Evolutionary conservation across 2,888 invertebrate species (phyloP), one percentile per base, ranked within the genome.

Genomic region (Acleris literana): DNA sequence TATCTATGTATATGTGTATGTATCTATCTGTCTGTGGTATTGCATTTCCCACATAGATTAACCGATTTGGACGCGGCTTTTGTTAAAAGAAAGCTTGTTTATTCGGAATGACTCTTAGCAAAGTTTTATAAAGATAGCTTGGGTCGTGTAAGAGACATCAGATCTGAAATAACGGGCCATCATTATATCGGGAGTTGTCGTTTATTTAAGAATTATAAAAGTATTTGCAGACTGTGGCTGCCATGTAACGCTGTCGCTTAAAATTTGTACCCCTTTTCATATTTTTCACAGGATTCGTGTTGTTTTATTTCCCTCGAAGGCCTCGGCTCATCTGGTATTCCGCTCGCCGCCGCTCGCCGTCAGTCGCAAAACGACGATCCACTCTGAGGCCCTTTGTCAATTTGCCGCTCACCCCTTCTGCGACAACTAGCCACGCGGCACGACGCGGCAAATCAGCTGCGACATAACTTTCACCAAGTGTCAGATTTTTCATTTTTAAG

Each of bases 241-340:
- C 29, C 7, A 29, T n/a, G 6, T 5, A 44, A n/a, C 66, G 54
- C 67, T 44, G 5, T 51, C 62, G 44, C 71, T 67, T 60, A 29
- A 64, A 62, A 64, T 68, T 69, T 64, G 33, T 52, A 58, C 51
- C 65, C 3, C 51, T 39, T 63, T 61, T 71, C 69, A 73, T 73
- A 72, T 76, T 75, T 73, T 73, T 69, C 70, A 70, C 69, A 59
- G 68, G 71, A 72, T 68, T 70, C 68, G 70, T 72, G 76, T 74
- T 76, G 76, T 77, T 76, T 75, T 76, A 72, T 72, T 68, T 72
- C 67, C 71, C 69, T 68, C 63, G 22, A 60, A 68, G 69, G 69
- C 60, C 56, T 62, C 52, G 22, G 61, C 79, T 80, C 80, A 80
- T 80, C 76, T 63, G 71, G 78, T 79, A 81, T 81, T 79, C 81